Evolutionary conservation across 2,888 invertebrate genomes (phyloP).

Genomic region (Laspeyria flexula): DNA sequence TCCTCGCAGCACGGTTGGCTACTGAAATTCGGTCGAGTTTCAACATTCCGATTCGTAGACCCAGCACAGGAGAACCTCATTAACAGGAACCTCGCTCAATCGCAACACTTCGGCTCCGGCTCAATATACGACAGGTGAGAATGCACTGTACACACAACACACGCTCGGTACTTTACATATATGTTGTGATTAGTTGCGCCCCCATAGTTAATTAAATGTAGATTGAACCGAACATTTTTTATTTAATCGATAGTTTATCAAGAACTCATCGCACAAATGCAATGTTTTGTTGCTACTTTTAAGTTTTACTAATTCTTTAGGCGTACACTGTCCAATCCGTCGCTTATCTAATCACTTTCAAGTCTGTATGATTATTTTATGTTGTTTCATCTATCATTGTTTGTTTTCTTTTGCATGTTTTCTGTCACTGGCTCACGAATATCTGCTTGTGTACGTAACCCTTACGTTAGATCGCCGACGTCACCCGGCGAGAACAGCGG

Average conservation of each 20-base stretch:
- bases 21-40: constrained; percentile 94
- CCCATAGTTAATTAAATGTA: constrained; percentile 45
- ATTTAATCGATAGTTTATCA: constrained; percentile 32
- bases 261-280: constrained; percentile 55
- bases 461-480: constrained; percentile 80
- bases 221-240: constrained; percentile 38
- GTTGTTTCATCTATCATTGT: constrained; percentile 69
- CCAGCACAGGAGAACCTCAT: constrained; percentile 92
- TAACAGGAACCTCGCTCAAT: constrained; percentile 91
- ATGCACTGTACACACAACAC: constrained; percentile 13
- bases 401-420: constrained; percentile 82
- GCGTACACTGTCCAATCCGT: constrained; percentile 52
- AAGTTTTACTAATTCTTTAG: constrained; percentile 52
- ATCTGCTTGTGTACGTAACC: constrained; percentile 80
- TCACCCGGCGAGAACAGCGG: constrained; percentile 75
- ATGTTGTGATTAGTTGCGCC: constrained; percentile 65
- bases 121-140: constrained; percentile 93
- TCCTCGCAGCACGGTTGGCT: constrained; percentile 90
- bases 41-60: constrained; percentile 94
- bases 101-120: constrained; percentile 90
- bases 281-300: constrained; percentile 55
- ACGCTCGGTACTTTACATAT: constrained; percentile 43
- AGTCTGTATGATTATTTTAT: constrained; percentile 52
- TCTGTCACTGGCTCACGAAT: constrained; percentile 82
- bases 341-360: constrained; percentile 69